phyloP scores from a whole-genome alignment of 1,140 invertebrate species.

The Cyrtorhinus lividipennis region DNA sequence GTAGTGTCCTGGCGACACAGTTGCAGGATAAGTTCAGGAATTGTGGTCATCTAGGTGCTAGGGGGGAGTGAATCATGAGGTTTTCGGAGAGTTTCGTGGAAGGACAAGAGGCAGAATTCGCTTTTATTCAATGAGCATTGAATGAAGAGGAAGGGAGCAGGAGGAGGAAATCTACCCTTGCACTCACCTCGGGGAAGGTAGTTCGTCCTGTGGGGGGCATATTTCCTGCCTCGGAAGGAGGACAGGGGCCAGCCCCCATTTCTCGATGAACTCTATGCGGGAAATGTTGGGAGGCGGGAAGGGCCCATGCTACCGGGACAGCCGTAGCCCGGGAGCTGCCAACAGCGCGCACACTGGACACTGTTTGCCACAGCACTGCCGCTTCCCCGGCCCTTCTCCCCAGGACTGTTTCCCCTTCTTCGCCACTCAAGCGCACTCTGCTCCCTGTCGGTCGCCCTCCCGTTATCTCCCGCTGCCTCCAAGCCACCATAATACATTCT shows the following conservation, averaged over 20 bases:
- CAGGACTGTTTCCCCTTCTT: background rate
- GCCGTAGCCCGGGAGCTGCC: slow-evolving; percentile 13
- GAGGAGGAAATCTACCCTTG: background rate
- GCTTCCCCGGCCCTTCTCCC: background rate
- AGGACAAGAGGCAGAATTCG: no score
- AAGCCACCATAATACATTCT: background rate
- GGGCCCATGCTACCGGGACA: slow-evolving; percentile 22
- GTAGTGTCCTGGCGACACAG: no score
- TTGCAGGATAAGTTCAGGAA: no score
- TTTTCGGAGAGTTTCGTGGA: background rate
- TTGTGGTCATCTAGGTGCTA: no score
- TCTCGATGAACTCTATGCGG: slow-evolving; percentile 85
- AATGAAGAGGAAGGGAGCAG: background rate
- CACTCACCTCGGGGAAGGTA: slow-evolving; percentile 28
- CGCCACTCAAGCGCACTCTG: slow-evolving; percentile 6
- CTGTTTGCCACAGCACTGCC: slow-evolving; percentile 13
- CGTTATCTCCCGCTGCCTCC: background rate
- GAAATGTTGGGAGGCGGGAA: slow-evolving; percentile 66
- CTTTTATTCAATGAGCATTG: no score
- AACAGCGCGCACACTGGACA: slow-evolving; percentile 5
- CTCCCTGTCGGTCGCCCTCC: slow-evolving; percentile 4
- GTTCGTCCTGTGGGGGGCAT: slow-evolving; percentile 51
- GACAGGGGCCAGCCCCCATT: slow-evolving; percentile 91
- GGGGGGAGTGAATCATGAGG: no score
- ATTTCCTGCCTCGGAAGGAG: slow-evolving; percentile 83